These are phyloP conservation scores for Chironomus tentans DNA, from an alignment of 2,888 invertebrate genomes.

Conservation along the genomic window DNA sequence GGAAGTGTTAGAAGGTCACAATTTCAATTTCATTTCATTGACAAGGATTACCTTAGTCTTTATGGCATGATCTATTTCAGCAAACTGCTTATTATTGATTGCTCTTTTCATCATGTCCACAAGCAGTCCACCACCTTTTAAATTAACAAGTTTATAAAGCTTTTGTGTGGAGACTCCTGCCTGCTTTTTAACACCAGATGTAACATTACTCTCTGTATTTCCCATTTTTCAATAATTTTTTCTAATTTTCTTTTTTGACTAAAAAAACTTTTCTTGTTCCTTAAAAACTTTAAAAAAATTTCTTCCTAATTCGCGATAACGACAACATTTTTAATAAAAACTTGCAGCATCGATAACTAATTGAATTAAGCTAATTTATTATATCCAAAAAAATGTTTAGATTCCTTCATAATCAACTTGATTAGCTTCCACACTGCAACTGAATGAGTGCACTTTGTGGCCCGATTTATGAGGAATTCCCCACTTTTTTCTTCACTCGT, in stretches of 20 bases:
- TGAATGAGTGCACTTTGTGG: not conserved
- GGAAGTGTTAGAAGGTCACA: not conserved
- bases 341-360: not conserved
- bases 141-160: slow-evolving; percentile 79
- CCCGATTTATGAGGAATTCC: not conserved
- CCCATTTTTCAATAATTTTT: slow-evolving; percentile 48
- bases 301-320: not conserved
- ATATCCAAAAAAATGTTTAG: not conserved
- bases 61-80: slow-evolving; percentile 86
- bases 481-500: not conserved
- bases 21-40: not conserved
- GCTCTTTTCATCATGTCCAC: slow-evolving; percentile 91
- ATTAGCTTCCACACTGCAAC: not conserved
- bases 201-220: slow-evolving; percentile 81
- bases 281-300: not conserved
- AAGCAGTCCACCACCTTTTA: slow-evolving; percentile 89
- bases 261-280: not conserved
- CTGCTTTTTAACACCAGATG: slow-evolving; percentile 91
- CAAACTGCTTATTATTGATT: slow-evolving; percentile 79
- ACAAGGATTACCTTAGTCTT: slow-evolving; percentile 54
- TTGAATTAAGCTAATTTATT: not conserved
- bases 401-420: not conserved
- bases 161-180: slow-evolving; percentile 76
- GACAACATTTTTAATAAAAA: not conserved
- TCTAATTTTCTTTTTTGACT: not conserved